Conservation (phyloP, 2,113 vertebrate species). For the Colossoma macropomum region DNA sequence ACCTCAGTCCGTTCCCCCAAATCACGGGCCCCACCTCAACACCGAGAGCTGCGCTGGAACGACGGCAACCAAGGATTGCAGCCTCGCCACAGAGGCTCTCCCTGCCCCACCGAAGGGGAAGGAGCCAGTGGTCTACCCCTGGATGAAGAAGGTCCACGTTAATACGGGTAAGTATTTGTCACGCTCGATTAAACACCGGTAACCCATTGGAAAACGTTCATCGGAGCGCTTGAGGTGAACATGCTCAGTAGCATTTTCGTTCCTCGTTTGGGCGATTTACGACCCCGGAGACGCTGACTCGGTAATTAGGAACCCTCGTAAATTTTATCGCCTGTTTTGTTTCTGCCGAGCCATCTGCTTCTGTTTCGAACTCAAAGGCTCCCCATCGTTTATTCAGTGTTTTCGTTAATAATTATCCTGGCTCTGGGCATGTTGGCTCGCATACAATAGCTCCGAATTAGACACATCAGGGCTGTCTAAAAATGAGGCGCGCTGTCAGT, state of each 20-base stretch:
- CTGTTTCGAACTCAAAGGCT: constrained; percentile 88
- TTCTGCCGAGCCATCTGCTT: constrained; percentile 89
- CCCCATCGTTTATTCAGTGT: constrained; percentile 74
- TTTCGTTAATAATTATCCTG: constrained; percentile 83
- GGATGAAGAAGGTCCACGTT: constrained; percentile 99
- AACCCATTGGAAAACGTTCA: constrained; percentile 62
- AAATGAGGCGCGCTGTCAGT: neutral
- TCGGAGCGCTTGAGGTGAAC: constrained; percentile 69
- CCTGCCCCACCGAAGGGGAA: constrained; percentile 86
- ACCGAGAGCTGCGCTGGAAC: constrained; percentile 81
- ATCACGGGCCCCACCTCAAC: constrained; percentile 80
- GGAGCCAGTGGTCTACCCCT: constrained; percentile 96
- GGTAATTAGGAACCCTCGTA: constrained; percentile 98
- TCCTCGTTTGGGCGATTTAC: constrained; percentile 92
- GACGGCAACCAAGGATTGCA: constrained; percentile 83
- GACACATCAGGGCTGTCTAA: constrained; percentile 49
- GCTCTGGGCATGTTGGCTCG: constrained; percentile 58
- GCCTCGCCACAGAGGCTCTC: constrained; percentile 84
- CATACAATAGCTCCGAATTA: constrained; percentile 68
- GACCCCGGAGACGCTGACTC: constrained; percentile 92
- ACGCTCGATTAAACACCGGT: constrained; percentile 58
- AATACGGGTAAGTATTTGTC: constrained; percentile 88
- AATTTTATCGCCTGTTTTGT: constrained; percentile 95
- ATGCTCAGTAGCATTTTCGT: constrained; percentile 65
- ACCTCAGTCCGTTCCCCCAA: constrained; percentile 81